Evolutionary conservation across 2,888 invertebrate species (phyloP), one percentile per base, ranked within the genome.

Genomic region (Eugnorisma glareosa): DNA sequence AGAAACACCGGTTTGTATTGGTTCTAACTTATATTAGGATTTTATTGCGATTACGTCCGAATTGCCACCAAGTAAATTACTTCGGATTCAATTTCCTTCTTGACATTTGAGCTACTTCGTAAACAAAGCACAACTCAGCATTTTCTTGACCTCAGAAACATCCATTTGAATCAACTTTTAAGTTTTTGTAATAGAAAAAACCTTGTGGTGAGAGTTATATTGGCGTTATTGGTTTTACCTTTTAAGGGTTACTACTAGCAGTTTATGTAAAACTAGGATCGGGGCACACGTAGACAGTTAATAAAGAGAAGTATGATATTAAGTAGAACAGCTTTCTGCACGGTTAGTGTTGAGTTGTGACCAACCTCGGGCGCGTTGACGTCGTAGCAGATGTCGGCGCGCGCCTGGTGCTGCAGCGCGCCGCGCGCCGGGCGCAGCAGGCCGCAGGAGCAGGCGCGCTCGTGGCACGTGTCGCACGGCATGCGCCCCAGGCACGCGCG

Each of bases 351-450:
- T 10, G 4, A 51, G n/a, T 6, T 13, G 10, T 67, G 15, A 63
- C 89, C 75, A 24, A 94, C 94, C 71, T 88, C 86, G 0, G 94
- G 93, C 0, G 94, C 93, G 51, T 87, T 88, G 24, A 91, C 93
- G 5, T 86, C 79, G 79, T 93, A 95, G 18, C 67, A 54, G 3
- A 95, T 74, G 0, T 40, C 3, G 0, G 54, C 67, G 0, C 18
- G 3, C n/a, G 69, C 74, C 1, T 54, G 76, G 59, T 83, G 89
- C 0, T 0, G 18, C 43, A 95, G 86, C 6, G 88, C 86, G 10
- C 94, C 95, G 31, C 90, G 83, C 6, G 89, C 45, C 0, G 94
- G 95, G 6, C 51, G 74, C 75, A 94, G 84, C 83, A 91, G 59
- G 18, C 84, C 87, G 88, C 95, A 95, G 6, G 93, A 74, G 89